Conservation (phyloP, 2,113 vertebrate species). For the Tapirus terrestris region DNA sequence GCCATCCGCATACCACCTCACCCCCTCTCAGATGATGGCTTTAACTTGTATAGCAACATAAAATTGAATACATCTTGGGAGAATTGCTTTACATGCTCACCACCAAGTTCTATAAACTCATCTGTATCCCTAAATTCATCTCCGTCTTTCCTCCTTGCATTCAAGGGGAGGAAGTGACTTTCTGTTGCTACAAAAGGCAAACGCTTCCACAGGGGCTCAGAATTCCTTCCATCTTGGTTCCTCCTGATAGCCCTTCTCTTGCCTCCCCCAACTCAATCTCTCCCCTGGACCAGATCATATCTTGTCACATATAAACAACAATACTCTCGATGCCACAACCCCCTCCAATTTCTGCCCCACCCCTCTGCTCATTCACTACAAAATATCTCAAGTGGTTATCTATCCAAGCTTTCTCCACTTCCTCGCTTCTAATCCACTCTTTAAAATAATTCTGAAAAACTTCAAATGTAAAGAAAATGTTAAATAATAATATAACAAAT, state of each 20-base stretch:
- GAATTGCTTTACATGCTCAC: not conserved
- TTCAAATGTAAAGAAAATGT: conserved; percentile 53
- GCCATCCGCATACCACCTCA: fast-evolving
- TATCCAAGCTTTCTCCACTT: not conserved
- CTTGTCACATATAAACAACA: not conserved
- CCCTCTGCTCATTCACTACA: not conserved
- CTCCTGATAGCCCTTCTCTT: not conserved
- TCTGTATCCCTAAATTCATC: not conserved
- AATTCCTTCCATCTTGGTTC: not conserved
- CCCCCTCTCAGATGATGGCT: not conserved
- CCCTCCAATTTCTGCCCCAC: not conserved
- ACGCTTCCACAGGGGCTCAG: not conserved
- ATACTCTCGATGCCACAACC: not conserved
- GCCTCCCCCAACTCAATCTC: not conserved
- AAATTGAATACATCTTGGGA: not conserved
- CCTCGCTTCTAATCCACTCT: not conserved
- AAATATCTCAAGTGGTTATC: not conserved
- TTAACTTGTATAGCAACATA: not conserved
- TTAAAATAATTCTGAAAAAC: conserved; percentile 24
- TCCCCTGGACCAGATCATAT: not conserved
- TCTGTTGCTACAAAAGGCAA: not conserved
- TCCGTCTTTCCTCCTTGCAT: not conserved
- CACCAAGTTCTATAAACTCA: not conserved
- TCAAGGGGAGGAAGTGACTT: not conserved
- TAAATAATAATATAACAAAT: conserved; percentile 14